phyloP scores from a whole-genome alignment of 2,113 vertebrate genomes.

The Riparia riparia region DNA sequence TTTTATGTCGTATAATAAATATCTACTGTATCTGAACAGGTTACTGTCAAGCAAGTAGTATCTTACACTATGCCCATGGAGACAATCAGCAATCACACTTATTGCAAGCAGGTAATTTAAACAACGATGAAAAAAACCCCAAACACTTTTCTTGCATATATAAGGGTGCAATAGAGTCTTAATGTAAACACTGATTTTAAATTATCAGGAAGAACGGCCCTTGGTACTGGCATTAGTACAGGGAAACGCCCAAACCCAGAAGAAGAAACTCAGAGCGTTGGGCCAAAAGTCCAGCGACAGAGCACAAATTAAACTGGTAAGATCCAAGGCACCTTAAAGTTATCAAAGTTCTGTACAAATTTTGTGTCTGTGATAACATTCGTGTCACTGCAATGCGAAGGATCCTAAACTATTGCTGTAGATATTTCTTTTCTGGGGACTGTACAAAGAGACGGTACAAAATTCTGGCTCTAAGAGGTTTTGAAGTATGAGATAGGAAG shows the following conservation, averaged over 20 bases:
- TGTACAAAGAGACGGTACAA: background rate
- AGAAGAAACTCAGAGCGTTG: conserved; percentile 76
- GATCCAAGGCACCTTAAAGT: conserved; percentile 14
- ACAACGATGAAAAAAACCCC: background rate
- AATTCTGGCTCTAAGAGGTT: background rate
- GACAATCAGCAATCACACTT: conserved; percentile 79
- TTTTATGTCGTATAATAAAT: conserved; percentile 15
- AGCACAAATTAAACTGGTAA: conserved; percentile 78
- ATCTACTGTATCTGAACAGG: conserved; percentile 72
- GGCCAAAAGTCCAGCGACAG: conserved; percentile 82
- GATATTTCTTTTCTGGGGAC: background rate
- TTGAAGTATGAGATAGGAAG: background rate
- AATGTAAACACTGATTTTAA: conserved; percentile 52
- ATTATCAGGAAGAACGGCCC: conserved; percentile 74
- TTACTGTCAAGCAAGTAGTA: conserved; percentile 79
- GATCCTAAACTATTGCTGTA: background rate
- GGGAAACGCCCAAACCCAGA: conserved; percentile 82
- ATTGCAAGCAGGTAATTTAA: conserved; percentile 78
- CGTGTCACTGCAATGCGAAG: background rate
- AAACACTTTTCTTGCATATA: background rate
- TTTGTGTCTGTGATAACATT: background rate
- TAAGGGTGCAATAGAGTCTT: conserved; percentile 20
- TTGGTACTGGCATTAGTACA: conserved; percentile 65
- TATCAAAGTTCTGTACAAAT: background rate
- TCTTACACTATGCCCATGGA: conserved; percentile 78